These are phyloP conservation scores for Neofelis nebulosa DNA, from an alignment of 2,113 vertebrate genomes.

Conservation along the genomic window DNA sequence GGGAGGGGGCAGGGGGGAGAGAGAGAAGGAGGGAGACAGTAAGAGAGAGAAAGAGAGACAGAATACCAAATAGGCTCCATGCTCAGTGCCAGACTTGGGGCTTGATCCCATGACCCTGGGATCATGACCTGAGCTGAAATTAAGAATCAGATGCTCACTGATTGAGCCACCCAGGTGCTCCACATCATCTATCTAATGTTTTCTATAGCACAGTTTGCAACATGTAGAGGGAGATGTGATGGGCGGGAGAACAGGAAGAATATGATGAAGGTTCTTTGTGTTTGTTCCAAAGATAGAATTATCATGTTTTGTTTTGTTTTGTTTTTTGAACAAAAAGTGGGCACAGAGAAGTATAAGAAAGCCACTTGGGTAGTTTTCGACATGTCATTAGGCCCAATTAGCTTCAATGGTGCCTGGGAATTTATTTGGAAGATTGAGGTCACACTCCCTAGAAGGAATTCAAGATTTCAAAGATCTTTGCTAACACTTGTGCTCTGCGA, in stretches of 20 bases:
- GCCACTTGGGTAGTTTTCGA: not conserved
- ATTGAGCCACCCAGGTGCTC: no score
- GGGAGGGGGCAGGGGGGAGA: no score
- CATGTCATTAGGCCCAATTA: not conserved
- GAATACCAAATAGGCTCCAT: no score
- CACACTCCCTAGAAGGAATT: not conserved
- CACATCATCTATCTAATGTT: not conserved
- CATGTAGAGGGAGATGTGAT: not conserved
- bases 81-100: no score
- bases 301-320: not conserved
- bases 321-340: not conserved
- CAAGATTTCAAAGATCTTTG: not conserved
- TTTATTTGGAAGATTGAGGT: not conserved
- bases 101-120: no score
- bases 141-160: no score
- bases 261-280: not conserved
- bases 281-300: not conserved
- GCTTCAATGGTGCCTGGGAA: not conserved
- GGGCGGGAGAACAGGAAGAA: not conserved
- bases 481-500: not conserved
- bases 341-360: not conserved
- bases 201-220: conserved; percentile 3
- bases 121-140: no score
- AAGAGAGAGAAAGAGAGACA: no score
- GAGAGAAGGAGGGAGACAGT: no score